phyloP scores from a whole-genome alignment of 2,888 invertebrate genomes.

The Sycophila texana region DNA sequence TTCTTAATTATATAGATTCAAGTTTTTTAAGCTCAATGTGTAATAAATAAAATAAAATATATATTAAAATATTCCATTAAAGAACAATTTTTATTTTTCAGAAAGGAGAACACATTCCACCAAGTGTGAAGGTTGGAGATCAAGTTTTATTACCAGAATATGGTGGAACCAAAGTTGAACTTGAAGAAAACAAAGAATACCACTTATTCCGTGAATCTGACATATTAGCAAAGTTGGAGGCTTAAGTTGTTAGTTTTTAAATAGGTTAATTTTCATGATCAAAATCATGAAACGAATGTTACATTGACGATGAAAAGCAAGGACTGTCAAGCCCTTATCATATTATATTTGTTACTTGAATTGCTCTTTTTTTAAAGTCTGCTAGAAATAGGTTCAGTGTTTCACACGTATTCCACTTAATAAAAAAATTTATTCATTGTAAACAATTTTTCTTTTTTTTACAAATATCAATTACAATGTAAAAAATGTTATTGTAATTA shows the following conservation, averaged over 20 bases:
- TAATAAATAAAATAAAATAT: not conserved
- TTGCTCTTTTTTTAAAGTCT: slow-evolving; percentile 61
- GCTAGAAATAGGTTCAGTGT: slow-evolving; percentile 65
- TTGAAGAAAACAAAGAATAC: slow-evolving; percentile 92
- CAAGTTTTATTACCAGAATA: slow-evolving; percentile 97
- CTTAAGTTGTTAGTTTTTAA: slow-evolving; percentile 58
- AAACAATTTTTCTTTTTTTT: slow-evolving; percentile 42
- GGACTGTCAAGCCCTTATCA: slow-evolving; percentile 7
- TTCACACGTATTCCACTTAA: slow-evolving; percentile 65
- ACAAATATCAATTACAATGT: slow-evolving; percentile 8
- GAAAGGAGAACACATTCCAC: slow-evolving; percentile 88
- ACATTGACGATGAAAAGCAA: slow-evolving; percentile 31
- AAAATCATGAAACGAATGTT: slow-evolving; percentile 39
- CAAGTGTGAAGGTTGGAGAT: slow-evolving; percentile 93
- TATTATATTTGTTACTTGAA: slow-evolving; percentile 54
- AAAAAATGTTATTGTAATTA: not conserved
- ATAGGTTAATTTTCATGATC: slow-evolving; percentile 44
- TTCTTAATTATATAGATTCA: slow-evolving; percentile 8
- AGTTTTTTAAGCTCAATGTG: not conserved
- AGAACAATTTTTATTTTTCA: slow-evolving; percentile 73
- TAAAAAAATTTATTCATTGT: slow-evolving; percentile 65
- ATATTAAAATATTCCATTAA: slow-evolving; percentile 12
- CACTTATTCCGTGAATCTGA: slow-evolving; percentile 96
- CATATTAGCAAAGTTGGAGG: slow-evolving; percentile 93
- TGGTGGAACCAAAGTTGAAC: slow-evolving; percentile 96